phyloP scores from a whole-genome alignment of 2,113 vertebrate species.

The Dolichotis patagonum region DNA sequence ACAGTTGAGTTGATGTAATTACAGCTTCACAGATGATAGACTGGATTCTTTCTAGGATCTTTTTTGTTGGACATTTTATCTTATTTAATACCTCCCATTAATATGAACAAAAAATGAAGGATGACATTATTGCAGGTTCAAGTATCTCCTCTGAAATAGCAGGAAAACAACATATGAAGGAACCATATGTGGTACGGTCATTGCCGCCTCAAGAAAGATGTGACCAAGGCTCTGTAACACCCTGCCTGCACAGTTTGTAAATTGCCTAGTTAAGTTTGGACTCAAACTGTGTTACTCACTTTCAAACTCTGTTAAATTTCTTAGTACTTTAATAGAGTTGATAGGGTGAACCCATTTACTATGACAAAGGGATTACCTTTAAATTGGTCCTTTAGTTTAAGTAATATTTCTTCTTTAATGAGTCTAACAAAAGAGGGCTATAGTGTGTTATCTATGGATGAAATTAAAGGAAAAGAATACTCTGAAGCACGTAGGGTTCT shows the following conservation, averaged over 20 bases:
- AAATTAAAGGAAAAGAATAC: slow-evolving; percentile 19
- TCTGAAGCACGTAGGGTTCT: background rate
- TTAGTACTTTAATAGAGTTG: slow-evolving; percentile 62
- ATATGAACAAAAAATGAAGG: slow-evolving; percentile 29
- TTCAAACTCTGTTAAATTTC: slow-evolving; percentile 75
- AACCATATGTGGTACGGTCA: background rate
- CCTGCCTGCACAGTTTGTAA: slow-evolving; percentile 68
- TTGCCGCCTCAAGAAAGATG: slow-evolving; percentile 67
- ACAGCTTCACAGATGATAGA: background rate
- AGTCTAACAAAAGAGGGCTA: slow-evolving; percentile 64
- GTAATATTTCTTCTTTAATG: slow-evolving; percentile 74
- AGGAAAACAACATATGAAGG: slow-evolving; percentile 52
- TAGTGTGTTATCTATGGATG: slow-evolving; percentile 41
- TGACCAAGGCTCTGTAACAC: slow-evolving; percentile 63
- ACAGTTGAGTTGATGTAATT: slow-evolving; percentile 20
- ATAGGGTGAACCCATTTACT: slow-evolving; percentile 73
- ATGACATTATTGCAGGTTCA: background rate
- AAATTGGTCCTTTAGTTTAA: slow-evolving; percentile 68
- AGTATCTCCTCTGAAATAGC: background rate
- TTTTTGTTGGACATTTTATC: slow-evolving; percentile 32
- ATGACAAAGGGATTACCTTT: slow-evolving; percentile 75
- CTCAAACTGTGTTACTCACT: slow-evolving; percentile 77
- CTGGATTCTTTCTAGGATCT: background rate
- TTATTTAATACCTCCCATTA: background rate
- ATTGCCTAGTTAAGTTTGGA: slow-evolving; percentile 77